These are phyloP conservation scores for Onychomys torridus DNA, from an alignment of 2,797 vertebrate species.

Conservation along the genomic window DNA sequence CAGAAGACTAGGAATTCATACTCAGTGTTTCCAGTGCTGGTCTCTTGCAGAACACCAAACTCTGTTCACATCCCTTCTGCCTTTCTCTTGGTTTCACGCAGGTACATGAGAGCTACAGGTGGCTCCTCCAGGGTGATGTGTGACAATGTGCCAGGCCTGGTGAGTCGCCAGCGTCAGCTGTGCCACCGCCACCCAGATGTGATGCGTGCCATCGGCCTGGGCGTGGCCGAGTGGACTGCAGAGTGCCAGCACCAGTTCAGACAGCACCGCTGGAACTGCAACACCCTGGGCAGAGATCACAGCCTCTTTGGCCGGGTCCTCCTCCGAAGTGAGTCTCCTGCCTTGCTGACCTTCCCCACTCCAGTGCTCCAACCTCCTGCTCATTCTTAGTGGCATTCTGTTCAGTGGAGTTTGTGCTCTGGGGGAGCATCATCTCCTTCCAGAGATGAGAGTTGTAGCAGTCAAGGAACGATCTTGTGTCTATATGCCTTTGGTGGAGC, in stretches of 20 bases:
- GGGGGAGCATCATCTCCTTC: not conserved
- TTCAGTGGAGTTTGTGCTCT: not conserved
- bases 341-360: not conserved
- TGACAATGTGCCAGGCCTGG: slow-evolving; percentile 96
- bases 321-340: slow-evolving; percentile 92
- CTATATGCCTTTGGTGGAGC: not conserved
- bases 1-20: not conserved
- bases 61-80: slow-evolving; percentile 22
- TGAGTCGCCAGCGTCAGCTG: slow-evolving; percentile 96
- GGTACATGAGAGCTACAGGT: slow-evolving; percentile 96
- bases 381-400: not conserved
- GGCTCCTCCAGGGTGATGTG: slow-evolving; percentile 96
- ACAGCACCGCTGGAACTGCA: slow-evolving; percentile 97
- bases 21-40: not conserved
- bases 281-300: slow-evolving; percentile 93
- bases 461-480: not conserved
- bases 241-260: slow-evolving; percentile 98
- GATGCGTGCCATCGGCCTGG: slow-evolving; percentile 95
- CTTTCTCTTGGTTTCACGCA: slow-evolving; percentile 82
- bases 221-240: slow-evolving; percentile 94
- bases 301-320: slow-evolving; percentile 95
- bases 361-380: not conserved
- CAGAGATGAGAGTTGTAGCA: not conserved
- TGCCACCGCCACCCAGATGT: slow-evolving; percentile 94
- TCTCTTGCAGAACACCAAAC: not conserved